These are phyloP conservation scores for Scaptomyza caliginosa DNA, from an alignment of 2,888 invertebrate genomes.

Conservation along the genomic window DNA sequence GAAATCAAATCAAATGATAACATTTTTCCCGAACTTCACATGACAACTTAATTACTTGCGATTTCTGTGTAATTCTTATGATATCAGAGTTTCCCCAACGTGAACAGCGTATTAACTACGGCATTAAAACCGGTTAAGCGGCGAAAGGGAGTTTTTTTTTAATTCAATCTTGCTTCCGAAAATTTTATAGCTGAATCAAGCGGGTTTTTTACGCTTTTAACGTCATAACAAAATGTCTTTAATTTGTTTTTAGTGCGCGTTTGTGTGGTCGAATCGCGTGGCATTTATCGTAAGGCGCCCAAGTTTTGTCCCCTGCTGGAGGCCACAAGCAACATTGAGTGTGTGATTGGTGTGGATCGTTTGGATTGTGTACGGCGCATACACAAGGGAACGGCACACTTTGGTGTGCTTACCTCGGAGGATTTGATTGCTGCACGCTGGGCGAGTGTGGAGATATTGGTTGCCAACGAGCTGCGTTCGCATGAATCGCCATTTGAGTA, in stretches of 20 bases:
- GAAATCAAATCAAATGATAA: conserved; percentile 14
- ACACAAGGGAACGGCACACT: conserved; percentile 91
- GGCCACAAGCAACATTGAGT: conserved; percentile 87
- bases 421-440: conserved; percentile 91
- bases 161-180: conserved; percentile 20
- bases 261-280: conserved; percentile 89
- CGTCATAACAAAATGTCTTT: conserved; percentile 8
- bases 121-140: conserved; percentile 41
- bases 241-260: conserved; percentile 86
- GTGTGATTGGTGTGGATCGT: conserved; percentile 90
- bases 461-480: conserved; percentile 88
- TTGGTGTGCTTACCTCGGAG: conserved; percentile 93
- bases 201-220: conserved; percentile 2
- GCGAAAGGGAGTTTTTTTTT: conserved; percentile 47
- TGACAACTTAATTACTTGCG: conserved; percentile 24
- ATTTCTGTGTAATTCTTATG: conserved; percentile 57
- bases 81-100: conserved; percentile 44
- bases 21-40: conserved; percentile 6
- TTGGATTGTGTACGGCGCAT: conserved; percentile 92
- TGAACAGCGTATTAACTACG: conserved; percentile 17
- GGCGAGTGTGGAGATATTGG: conserved; percentile 88
- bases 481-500: conserved; percentile 86
- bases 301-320: conserved; percentile 88
- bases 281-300: conserved; percentile 86
- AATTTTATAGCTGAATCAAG: conserved; percentile 24